Evolutionary conservation across 2,888 invertebrate genomes (phyloP).

Genomic region (Coleophora deauratella): DNA sequence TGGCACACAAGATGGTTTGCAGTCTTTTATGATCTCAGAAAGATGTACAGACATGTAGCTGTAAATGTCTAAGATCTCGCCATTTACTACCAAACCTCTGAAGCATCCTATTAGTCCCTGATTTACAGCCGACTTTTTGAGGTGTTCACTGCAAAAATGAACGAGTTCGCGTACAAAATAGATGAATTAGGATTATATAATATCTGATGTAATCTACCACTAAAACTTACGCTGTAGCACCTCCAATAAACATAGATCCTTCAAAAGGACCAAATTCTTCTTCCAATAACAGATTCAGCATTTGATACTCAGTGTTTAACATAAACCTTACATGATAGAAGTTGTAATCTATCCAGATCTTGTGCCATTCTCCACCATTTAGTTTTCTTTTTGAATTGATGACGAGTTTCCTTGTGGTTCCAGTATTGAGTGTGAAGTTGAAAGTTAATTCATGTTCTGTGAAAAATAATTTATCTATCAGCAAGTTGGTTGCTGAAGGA

Average conservation of each 20-base stretch:
- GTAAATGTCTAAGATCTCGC: constrained; percentile 91
- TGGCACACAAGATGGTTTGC: constrained; percentile 94
- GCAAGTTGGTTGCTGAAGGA: no score
- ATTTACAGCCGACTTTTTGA: constrained; percentile 87
- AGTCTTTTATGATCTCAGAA: constrained; percentile 93
- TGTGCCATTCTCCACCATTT: constrained; percentile 96
- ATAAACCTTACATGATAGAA: constrained; percentile 94
- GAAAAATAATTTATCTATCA: constrained; percentile 1
- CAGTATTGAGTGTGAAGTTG: constrained; percentile 91
- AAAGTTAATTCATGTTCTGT: constrained; percentile 89
- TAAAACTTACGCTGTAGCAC: constrained; percentile 87
- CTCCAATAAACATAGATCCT: constrained; percentile 95
- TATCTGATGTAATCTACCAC: background rate
- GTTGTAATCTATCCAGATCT: constrained; percentile 96
- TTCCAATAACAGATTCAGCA: constrained; percentile 87
- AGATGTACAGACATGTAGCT: constrained; percentile 94
- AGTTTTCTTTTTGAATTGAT: constrained; percentile 87
- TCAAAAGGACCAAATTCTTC: constrained; percentile 95
- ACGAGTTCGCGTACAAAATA: constrained; percentile 3
- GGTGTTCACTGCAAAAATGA: constrained; percentile 76
- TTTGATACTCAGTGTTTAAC: constrained; percentile 91
- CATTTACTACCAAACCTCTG: constrained; percentile 92
- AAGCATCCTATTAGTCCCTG: constrained; percentile 96
- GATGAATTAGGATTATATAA: background rate
- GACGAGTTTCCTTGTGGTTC: constrained; percentile 85